phyloP scores from a whole-genome alignment of 2,888 invertebrate species.

The Polyploca ridens region DNA sequence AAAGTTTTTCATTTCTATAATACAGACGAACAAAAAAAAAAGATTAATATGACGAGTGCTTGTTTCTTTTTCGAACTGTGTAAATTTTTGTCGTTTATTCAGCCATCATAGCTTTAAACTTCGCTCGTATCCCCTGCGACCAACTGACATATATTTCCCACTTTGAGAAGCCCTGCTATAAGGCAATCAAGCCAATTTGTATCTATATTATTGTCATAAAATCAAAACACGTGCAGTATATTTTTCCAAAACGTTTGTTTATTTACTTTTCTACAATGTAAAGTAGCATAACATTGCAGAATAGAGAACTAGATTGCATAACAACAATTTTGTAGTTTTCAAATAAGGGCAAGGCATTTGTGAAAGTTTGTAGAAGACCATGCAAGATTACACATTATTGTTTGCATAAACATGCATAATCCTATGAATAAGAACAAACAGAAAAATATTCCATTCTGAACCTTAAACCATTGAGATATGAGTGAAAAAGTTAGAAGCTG shows the following conservation, averaged over 20 bases:
- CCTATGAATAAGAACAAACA: conserved; percentile 1
- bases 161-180: too few species aligned
- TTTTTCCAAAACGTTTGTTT: not conserved
- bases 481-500: not conserved
- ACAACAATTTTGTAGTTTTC: conserved; percentile 3
- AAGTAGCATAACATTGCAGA: not conserved
- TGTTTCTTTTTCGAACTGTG: too few species aligned
- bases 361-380: conserved; percentile 8
- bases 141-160: too few species aligned
- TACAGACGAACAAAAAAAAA: too few species aligned
- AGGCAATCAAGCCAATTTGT: too few species aligned
- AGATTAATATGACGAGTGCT: too few species aligned
- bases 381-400: conserved; percentile 6
- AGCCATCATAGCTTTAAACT: too few species aligned
- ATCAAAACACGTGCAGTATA: not conserved
- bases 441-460: not conserved
- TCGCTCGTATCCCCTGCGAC: too few species aligned
- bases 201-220: too few species aligned
- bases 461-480: not conserved
- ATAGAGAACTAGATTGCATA: not conserved
- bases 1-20: too few species aligned
- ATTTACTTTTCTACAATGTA: not conserved
- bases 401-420: conserved; percentile 9
- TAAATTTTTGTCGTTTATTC: too few species aligned
- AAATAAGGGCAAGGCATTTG: conserved; percentile 9